These are phyloP conservation scores for Hippopotamus amphibius DNA, from an alignment of 2,113 vertebrate genomes.

Conservation along the genomic window DNA sequence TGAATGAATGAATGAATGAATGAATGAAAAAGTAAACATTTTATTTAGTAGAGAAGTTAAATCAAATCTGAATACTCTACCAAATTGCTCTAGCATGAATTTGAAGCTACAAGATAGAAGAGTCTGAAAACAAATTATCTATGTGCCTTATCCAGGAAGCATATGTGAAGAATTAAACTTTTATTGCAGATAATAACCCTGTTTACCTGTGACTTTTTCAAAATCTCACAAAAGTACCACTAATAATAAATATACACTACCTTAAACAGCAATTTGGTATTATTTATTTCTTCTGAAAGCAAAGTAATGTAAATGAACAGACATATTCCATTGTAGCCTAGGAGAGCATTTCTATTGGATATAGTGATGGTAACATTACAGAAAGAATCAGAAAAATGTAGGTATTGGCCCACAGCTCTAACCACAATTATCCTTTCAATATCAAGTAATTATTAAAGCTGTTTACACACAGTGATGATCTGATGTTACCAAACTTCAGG, in stretches of 20 bases:
- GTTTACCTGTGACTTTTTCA: not conserved
- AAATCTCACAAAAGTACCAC: not conserved
- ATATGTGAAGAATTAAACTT: not conserved
- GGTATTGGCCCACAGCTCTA: not conserved
- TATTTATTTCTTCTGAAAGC: constrained; percentile 49
- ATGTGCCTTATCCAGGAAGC: not conserved
- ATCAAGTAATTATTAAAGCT: constrained; percentile 43
- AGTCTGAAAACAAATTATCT: not conserved
- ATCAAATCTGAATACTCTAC: not conserved
- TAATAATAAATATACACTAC: not conserved
- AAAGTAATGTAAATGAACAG: constrained; percentile 33
- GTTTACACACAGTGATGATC: constrained; percentile 18
- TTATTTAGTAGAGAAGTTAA: not conserved
- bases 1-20: not conserved
- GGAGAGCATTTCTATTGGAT: not conserved
- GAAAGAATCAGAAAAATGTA: constrained; percentile 3
- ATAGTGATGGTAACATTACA: not conserved
- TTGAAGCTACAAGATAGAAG: not conserved
- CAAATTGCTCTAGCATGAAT: not conserved
- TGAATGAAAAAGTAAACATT: not conserved
- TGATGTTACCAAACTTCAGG: not conserved
- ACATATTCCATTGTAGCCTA: not conserved
- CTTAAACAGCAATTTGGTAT: not conserved
- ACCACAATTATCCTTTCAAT: constrained; percentile 30
- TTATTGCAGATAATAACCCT: constrained; percentile 5